Evolutionary conservation across 2,888 invertebrate species (phyloP).

Genomic region (Clepsis dumicolana): DNA sequence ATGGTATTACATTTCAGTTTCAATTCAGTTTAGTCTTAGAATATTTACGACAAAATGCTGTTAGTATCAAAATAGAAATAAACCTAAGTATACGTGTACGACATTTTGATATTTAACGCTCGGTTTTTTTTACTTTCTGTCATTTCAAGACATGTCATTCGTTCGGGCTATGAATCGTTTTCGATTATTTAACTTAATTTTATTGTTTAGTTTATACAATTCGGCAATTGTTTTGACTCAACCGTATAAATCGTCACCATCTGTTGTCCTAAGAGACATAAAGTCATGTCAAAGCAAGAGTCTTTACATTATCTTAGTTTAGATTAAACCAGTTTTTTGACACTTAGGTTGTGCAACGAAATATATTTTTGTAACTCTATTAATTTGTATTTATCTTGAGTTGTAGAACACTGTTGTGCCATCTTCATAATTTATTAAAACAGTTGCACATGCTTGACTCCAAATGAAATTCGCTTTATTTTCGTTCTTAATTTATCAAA

Average conservation of each 20-base stretch:
- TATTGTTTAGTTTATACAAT: slow-evolving; percentile 39
- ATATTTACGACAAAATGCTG: background rate
- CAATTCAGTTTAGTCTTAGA: background rate
- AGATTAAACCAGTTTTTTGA: slow-evolving; percentile 51
- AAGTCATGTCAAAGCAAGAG: slow-evolving; percentile 29
- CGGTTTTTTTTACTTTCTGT: slow-evolving; percentile 27
- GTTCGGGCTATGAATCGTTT: slow-evolving; percentile 53
- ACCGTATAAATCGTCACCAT: background rate
- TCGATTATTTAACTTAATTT: slow-evolving; percentile 45
- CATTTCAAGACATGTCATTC: slow-evolving; percentile 36
- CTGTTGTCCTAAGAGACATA: slow-evolving; percentile 16
- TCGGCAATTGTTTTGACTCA: slow-evolving; percentile 25
- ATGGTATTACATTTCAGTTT: background rate
- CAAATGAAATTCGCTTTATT: slow-evolving; percentile 31
- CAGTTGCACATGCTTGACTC: slow-evolving; percentile 44
- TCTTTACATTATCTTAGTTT: slow-evolving; percentile 44
- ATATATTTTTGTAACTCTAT: slow-evolving; percentile 50
- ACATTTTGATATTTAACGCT: background rate
- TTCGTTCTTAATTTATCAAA: slow-evolving; percentile 36
- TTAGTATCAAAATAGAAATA: background rate
- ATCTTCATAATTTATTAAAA: slow-evolving; percentile 51
- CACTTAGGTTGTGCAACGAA: slow-evolving; percentile 73
- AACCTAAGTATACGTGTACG: background rate
- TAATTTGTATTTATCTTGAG: slow-evolving; percentile 49
- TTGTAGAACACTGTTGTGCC: slow-evolving; percentile 54